Evolutionary conservation across 2,113 vertebrate genomes (phyloP), one percentile per base, ranked within the genome.

Genomic region (Rhynchomys soricoides): DNA sequence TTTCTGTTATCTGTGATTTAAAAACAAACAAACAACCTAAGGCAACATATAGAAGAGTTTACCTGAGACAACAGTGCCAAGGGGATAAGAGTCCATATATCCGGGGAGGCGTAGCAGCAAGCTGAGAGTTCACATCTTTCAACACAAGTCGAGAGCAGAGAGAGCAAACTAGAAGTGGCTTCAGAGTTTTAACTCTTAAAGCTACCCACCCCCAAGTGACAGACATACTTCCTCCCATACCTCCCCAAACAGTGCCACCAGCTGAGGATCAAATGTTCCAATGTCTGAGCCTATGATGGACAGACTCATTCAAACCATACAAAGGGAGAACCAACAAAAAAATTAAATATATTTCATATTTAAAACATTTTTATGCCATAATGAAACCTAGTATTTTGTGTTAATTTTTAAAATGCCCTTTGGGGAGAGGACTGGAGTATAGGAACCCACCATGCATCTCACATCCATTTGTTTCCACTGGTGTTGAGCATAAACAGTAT

Each of bases 381-480:
- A 81, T n/a, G 11, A 81, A 81, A 57, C 52, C 78, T 81, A 81
- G 52, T 37, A 81, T 34, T 55, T n/a, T 83, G n/a, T 62, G 52
- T 21, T 79, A 3, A 2, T 34, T 59, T 83, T 83, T 57, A 40
- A 40, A 40, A 86, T 22, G 0, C 15, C 29, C 40, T 92, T 78
- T 77, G 43, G 73, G 7, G n/a, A 91, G 29, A 48, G 48, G 45
- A 50, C 34, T 40, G 22, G 52, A 5, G 7, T 26, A 5, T 15
- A 21, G 34, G 43, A 75, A 16, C 5, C 7, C 12, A 3, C 86
- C 0, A 0, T 17, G 24, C 7, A 3, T 74, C 50, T 2, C 21
- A 57, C 0, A 12, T 37, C 48, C 29, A 24, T 8, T 37, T 81
- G 16, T 10, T 22, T 16, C 59, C 48, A 5, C 9, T 50, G 10